Conservation (phyloP, 2,888 invertebrate species). For the Cataglyphis rosenhaueri region DNA sequence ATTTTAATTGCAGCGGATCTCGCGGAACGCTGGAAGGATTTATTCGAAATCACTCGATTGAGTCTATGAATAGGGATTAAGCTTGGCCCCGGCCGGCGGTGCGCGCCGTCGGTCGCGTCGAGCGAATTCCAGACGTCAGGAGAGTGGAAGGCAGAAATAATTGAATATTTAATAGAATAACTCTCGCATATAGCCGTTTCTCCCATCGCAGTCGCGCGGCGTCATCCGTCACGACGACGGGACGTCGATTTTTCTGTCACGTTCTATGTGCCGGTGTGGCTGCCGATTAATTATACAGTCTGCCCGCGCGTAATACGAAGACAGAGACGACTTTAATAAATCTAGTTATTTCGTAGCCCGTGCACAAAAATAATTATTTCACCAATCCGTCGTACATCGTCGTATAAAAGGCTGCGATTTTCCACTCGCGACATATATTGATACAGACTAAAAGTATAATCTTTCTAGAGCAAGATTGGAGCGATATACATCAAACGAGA, state of each 20-base stretch:
- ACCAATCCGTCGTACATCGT: not conserved
- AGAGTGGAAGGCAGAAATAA: slow-evolving; percentile 72
- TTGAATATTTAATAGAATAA: slow-evolving; percentile 78
- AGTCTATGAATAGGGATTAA: slow-evolving; percentile 79
- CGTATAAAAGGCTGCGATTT: slow-evolving; percentile 11
- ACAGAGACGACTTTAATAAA: slow-evolving; percentile 52
- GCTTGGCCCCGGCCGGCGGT: slow-evolving; percentile 30
- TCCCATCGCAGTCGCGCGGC: slow-evolving; percentile 48
- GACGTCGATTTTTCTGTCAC: slow-evolving; percentile 64
- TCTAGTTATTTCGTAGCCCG: slow-evolving; percentile 40
- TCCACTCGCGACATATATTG: slow-evolving; percentile 3
- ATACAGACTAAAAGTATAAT: not conserved
- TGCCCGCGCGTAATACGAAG: slow-evolving; percentile 55
- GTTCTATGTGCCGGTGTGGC: slow-evolving; percentile 23
- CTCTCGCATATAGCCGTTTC: slow-evolving; percentile 60
- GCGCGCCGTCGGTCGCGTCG: slow-evolving; percentile 51
- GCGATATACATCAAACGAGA: not conserved
- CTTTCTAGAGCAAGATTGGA: slow-evolving; percentile 1
- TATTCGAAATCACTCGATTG: slow-evolving; percentile 78
- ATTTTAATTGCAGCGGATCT: slow-evolving; percentile 79
- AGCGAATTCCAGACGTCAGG: slow-evolving; percentile 65
- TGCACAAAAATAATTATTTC: slow-evolving; percentile 33
- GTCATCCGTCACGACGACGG: slow-evolving; percentile 54
- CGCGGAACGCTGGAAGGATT: slow-evolving; percentile 75
- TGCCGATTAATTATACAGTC: slow-evolving; percentile 63